Percentiles rank a stretch among this genome's conserved stretches.
These are phyloP conservation scores for Perognathus longimembris DNA, from an alignment of 2,113 vertebrate species.

Conservation along the genomic window DNA sequence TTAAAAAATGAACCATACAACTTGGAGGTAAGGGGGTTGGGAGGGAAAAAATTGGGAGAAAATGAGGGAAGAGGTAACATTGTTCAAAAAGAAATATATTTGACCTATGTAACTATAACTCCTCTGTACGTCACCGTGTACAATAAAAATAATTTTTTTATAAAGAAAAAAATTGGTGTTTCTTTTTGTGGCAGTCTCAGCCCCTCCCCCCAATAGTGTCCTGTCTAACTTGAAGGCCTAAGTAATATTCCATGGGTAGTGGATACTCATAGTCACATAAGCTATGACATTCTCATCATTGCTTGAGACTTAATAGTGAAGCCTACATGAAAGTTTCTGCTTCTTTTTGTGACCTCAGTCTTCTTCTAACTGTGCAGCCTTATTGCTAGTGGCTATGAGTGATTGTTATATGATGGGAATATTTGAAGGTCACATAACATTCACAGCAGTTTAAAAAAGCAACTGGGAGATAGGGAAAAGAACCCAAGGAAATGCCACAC, in stretches of 20 bases:
- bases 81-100: too few relatives aligned
- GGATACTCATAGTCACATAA: background rate
- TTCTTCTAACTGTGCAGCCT: background rate
- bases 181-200: background rate
- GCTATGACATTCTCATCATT: background rate
- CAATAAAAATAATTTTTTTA: too few relatives aligned
- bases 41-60: too few relatives aligned
- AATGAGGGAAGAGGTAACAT: too few relatives aligned
- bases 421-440: background rate
- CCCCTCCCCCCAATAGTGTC: background rate
- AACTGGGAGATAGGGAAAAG: background rate
- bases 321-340: background rate
- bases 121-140: too few relatives aligned
- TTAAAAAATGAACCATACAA: too few relatives aligned
- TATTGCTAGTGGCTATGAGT: background rate
- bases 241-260: background rate
- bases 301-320: constrained; percentile 59
- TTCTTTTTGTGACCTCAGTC: constrained; percentile 24
- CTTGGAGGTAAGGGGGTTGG: too few relatives aligned
- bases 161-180: background rate
- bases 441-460: background rate
- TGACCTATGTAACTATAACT: too few relatives aligned
- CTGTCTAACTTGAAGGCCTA: background rate
- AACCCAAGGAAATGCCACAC: constrained; percentile 8
- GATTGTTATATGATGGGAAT: background rate